Conservation (phyloP, 2,113 vertebrate species). For the Galemys pyrenaicus region DNA sequence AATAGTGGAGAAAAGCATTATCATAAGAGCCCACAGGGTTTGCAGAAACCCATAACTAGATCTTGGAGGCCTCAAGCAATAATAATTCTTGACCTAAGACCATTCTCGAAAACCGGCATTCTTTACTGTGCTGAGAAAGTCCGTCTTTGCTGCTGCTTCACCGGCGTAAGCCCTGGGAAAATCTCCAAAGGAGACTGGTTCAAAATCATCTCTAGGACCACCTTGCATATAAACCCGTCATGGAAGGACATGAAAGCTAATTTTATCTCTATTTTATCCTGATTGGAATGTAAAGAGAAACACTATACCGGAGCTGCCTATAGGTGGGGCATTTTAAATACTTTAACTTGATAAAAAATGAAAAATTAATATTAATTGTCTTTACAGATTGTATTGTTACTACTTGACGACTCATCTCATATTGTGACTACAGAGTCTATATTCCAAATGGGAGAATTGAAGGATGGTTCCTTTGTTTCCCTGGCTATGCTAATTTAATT, state of each 20-base stretch:
- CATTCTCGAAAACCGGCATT: constrained; percentile 78
- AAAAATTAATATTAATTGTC: constrained; percentile 79
- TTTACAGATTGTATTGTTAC: constrained; percentile 76
- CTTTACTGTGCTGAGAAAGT: constrained; percentile 70
- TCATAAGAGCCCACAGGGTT: constrained; percentile 86
- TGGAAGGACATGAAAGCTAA: constrained; percentile 48
- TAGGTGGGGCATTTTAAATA: constrained; percentile 46
- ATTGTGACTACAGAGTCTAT: constrained; percentile 73
- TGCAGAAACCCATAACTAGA: constrained; percentile 86
- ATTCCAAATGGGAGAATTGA: constrained; percentile 78
- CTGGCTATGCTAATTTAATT: constrained; percentile 86
- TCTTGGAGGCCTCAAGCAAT: constrained; percentile 85
- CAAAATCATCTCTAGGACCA: constrained; percentile 57
- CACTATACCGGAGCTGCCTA: constrained; percentile 30
- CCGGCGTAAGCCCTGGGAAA: constrained; percentile 54
- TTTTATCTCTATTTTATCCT: constrained; percentile 70
- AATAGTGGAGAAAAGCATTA: constrained; percentile 88
- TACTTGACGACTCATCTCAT: constrained; percentile 60
- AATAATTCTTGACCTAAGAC: constrained; percentile 86
- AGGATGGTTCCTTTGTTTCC: constrained; percentile 84
- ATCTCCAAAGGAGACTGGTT: constrained; percentile 57
- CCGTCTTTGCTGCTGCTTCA: constrained; percentile 54
- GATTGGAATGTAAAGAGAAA: constrained; percentile 68
- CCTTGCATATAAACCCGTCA: constrained; percentile 61
- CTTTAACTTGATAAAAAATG: constrained; percentile 69